phyloP scores from a whole-genome alignment of 2,113 vertebrate species.

The Pollimyrus isidori region DNA sequence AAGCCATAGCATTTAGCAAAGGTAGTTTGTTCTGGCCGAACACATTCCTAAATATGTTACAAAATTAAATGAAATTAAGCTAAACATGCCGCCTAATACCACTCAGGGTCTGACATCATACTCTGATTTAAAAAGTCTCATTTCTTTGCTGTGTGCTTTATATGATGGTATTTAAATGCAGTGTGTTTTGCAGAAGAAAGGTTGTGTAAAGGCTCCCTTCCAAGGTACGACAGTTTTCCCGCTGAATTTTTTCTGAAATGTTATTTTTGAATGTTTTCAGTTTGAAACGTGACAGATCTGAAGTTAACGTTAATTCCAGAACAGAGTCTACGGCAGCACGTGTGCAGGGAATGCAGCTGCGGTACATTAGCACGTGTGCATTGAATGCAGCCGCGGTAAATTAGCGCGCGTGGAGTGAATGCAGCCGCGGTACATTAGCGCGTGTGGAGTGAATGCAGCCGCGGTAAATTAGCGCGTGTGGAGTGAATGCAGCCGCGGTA shows the following conservation, averaged over 20 bases:
- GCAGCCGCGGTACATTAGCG: too few relatives aligned
- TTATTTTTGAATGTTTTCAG: neutral
- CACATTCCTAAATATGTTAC: neutral
- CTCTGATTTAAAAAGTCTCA: neutral
- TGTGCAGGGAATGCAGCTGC: constrained; percentile 20
- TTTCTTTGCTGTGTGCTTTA: neutral
- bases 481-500: constrained; percentile 23
- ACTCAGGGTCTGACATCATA: neutral
- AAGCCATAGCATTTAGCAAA: neutral
- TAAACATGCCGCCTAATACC: neutral
- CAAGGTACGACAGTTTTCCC: neutral
- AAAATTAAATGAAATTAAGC: neutral
- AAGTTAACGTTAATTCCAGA: neutral
- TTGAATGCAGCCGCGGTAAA: constrained; percentile 23
- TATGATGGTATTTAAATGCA: neutral
- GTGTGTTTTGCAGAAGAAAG: neutral
- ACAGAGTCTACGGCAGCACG: neutral
- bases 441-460: constrained; percentile 20
- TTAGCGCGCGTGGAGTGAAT: too few relatives aligned
- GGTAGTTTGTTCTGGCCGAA: neutral
- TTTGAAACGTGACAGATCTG: neutral
- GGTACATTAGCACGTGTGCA: neutral
- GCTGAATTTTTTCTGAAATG: neutral
- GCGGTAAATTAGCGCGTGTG: neutral
- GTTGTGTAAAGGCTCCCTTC: neutral